Conservation (phyloP, 2,888 invertebrate genomes). For the Tetragnatha montana region DNA sequence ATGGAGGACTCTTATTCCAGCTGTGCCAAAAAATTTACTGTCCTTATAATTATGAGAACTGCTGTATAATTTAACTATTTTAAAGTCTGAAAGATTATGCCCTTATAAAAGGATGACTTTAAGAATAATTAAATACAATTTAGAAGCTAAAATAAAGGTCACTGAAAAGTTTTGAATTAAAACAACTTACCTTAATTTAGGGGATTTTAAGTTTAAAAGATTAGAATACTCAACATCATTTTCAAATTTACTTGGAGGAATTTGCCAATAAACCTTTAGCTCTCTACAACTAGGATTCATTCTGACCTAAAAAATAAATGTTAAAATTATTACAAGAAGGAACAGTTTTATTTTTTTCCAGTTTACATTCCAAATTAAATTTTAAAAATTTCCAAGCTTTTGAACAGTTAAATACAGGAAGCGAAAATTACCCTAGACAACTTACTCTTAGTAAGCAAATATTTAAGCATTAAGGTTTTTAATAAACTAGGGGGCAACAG, state of each 20-base stretch:
- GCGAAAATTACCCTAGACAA: not conserved
- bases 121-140: not conserved
- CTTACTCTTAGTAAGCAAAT: not conserved
- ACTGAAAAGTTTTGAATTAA: not conserved
- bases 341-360: no score
- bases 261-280: slow-evolving; percentile 61
- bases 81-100: not conserved
- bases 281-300: slow-evolving; percentile 39
- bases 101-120: not conserved
- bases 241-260: slow-evolving; percentile 9
- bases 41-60: not conserved
- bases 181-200: slow-evolving; percentile 38
- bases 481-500: no score
- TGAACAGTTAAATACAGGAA: not conserved
- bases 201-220: slow-evolving; percentile 9
- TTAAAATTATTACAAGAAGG: not conserved
- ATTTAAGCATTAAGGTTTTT: not conserved
- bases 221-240: slow-evolving; percentile 1
- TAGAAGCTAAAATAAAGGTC: not conserved
- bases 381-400: not conserved
- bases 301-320: slow-evolving; percentile 41
- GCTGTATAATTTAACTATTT: not conserved
- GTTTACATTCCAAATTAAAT: not conserved
- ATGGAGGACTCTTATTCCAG: no score
- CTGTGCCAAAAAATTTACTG: not conserved